Evolutionary conservation across 2,888 invertebrate genomes (phyloP), one percentile per base, ranked within the genome.

Genomic region (Mythimna impura): DNA sequence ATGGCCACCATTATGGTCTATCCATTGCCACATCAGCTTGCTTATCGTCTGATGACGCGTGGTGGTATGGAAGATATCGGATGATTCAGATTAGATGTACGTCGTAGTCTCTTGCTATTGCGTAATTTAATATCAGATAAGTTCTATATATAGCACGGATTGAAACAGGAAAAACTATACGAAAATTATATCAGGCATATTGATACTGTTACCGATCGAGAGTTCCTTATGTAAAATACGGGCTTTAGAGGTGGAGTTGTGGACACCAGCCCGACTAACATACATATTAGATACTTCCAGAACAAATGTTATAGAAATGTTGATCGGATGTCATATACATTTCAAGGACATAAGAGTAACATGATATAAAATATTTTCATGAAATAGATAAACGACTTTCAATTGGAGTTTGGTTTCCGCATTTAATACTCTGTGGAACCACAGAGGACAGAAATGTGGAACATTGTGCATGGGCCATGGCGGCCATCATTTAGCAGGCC

Each of bases 301-400:
- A 30, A n/a, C 17, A 14, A 20, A 34, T 4, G 8, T 5, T 7
- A 10, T 5, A 9, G n/a, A 52, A 52, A 3, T 50, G 34, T 30
- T 12, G 5, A 47, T 47, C 17, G 20, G 20, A 50, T 20, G 47
- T 20, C 20, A 20, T 17, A 47, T 1, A 57, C 5, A 10, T 17
- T 14, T 47, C 20, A 57, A 34, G 9, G 7, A 22, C 30, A 34
- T 30, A 22, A 30, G 20, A 10, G 14, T n/a, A n/a, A 36, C 5
- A 67, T 54, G n/a, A 57, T 25, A 71, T 71, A 55, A 70, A 70
- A 71, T 66, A 43, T 34, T 43, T 12, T 55, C 40, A 43, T 12
- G 1, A 66, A 17, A 54, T 20, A 54, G 0, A 54, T 67, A 22
- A 40, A n/a, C 14, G 2, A 52, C 0, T 2, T 25, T 66, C 25